Conservation (phyloP, 2,888 invertebrate genomes). For the Hirtodrosophila trivittata region DNA sequence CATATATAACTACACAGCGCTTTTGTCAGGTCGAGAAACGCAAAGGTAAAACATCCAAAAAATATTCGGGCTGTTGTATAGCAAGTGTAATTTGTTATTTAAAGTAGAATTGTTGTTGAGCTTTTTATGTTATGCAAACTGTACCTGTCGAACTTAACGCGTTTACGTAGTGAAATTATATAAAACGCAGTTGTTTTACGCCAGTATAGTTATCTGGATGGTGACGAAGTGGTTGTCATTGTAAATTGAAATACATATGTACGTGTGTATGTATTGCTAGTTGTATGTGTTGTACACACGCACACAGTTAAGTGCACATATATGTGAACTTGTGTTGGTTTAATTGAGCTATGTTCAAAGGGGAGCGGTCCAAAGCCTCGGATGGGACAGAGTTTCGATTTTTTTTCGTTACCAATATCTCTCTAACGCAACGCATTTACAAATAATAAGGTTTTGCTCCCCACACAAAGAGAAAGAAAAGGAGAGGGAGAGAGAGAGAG, state of each 20-base stretch:
- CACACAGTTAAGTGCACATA: constrained; percentile 39
- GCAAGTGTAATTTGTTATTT: constrained; percentile 55
- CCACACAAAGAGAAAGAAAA: constrained; percentile 26
- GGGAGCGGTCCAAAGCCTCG: constrained; percentile 58
- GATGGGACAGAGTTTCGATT: constrained; percentile 69
- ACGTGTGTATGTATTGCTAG: constrained; percentile 36
- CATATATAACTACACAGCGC: constrained; percentile 39
- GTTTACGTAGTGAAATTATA: constrained; percentile 62
- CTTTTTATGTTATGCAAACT: constrained; percentile 42
- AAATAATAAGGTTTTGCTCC: constrained; percentile 50
- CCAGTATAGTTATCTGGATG: constrained; percentile 70
- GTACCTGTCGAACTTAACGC: constrained; percentile 39
- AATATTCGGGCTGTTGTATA: constrained; percentile 37
- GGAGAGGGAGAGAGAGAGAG: constrained; percentile 3
- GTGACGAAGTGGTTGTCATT: constrained; percentile 78
- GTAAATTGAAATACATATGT: constrained; percentile 56
- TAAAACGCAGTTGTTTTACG: constrained; percentile 67
- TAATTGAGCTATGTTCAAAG: constrained; percentile 45
- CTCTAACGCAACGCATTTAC: constrained; percentile 66
- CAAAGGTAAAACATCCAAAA: constrained; percentile 72
- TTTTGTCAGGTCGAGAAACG: constrained; percentile 61
- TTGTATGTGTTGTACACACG: constrained; percentile 33
- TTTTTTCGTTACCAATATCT: constrained; percentile 59
- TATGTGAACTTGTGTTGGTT: constrained; percentile 70
- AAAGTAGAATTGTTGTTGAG: constrained; percentile 30